These are phyloP conservation scores for Presbytis comata DNA, from an alignment of 2,797 vertebrate species.

Conservation along the genomic window DNA sequence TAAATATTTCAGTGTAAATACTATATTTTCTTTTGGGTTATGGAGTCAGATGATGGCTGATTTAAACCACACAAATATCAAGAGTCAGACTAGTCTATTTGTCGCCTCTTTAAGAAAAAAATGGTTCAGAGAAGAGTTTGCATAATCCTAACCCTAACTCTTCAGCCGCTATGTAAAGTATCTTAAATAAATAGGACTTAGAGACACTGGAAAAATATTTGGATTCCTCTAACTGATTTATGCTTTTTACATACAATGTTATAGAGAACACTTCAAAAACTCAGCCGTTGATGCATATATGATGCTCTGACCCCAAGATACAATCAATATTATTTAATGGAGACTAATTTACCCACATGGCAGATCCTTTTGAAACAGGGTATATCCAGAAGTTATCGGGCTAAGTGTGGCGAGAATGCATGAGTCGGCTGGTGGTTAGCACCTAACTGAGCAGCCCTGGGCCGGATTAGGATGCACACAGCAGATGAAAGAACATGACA, in stretches of 20 bases:
- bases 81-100: not conserved
- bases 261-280: not conserved
- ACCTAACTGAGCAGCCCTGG: not conserved
- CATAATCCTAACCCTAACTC: constrained; percentile 15
- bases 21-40: not conserved
- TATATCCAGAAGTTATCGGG: not conserved
- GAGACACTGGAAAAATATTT: constrained; percentile 33
- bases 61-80: constrained; percentile 42
- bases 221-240: not conserved
- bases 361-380: not conserved
- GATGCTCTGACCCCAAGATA: not conserved
- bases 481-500: not conserved
- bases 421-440: not conserved
- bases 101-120: constrained; percentile 1
- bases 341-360: not conserved
- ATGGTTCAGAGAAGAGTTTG: constrained; percentile 16
- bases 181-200: constrained; percentile 49
- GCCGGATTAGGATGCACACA: not conserved
- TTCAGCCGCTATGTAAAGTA: not conserved
- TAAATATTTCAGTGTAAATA: constrained; percentile 33
- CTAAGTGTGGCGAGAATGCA: fast-evolving
- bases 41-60: constrained; percentile 17
- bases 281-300: not conserved
- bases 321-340: constrained; percentile 1
- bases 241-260: not conserved